Conservation (phyloP, 2,888 invertebrate species). For the Lasioglossum zephyrum region DNA sequence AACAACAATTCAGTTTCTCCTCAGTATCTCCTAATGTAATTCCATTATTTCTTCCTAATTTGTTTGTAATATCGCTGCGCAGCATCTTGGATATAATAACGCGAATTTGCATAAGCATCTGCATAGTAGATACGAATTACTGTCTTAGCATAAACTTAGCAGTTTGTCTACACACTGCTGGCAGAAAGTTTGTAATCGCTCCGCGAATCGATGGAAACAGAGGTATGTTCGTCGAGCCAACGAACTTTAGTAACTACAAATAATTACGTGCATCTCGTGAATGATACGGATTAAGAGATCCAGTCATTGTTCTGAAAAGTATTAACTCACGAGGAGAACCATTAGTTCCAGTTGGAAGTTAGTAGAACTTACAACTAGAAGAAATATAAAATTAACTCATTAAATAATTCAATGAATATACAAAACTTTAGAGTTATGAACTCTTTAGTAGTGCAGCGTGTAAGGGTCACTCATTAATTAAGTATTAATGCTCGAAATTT, state of each 20-base stretch:
- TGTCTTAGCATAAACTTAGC: neutral
- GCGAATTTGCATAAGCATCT: constrained; percentile 1
- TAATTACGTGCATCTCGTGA: neutral
- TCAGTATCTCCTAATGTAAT: too few species aligned
- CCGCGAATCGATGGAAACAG: neutral
- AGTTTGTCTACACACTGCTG: neutral
- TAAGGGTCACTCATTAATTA: too few species aligned
- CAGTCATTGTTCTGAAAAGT: neutral
- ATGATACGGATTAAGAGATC: neutral
- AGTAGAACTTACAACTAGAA: neutral
- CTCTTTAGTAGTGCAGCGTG: too few species aligned
- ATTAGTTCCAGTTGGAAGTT: too few species aligned
- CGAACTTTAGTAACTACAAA: neutral
- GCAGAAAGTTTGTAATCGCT: neutral
- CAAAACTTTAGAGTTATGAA: too few species aligned
- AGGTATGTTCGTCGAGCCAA: neutral
- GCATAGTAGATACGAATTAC: neutral
- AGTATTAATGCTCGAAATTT: too few species aligned
- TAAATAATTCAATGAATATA: too few species aligned
- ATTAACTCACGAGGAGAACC: neutral
- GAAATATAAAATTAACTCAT: too few species aligned
- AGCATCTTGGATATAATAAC: neutral
- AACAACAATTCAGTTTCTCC: neutral
- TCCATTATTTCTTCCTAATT: neutral
- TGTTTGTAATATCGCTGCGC: neutral